Base-by-base conservation (phyloP, 2,797 vertebrate genomes). In the Amazona ochrocephala region DNA sequence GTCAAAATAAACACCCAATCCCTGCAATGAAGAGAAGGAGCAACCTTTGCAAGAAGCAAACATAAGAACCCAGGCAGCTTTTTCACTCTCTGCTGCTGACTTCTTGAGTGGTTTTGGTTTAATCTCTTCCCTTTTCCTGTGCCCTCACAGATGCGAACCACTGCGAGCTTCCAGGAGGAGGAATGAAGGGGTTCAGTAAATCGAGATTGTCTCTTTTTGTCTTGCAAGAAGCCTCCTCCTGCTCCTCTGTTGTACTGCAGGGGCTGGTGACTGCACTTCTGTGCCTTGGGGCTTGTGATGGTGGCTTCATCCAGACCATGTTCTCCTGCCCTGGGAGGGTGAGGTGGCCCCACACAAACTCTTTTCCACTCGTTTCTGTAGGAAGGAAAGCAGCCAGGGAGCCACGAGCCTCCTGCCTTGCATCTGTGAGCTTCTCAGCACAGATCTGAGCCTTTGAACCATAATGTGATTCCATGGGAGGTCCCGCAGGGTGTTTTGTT, bases 401-500 rank as follows among this genome's bases (percentile, higher is more conserved):
- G 27, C 37, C 67, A 19, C 1, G 6, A 15, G 45, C 73, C 64
- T 44, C 41, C 20, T n/a, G 44, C 42, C 62, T 41, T 26, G 23
- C 72, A 66, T 56, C 84, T 47, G 22, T 37, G 67, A 85, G 51
- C 89, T 72, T 83, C 90, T 47, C n/a, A 62, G 39, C 62, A 67
- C 73, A 61, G 61, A 34, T 32, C 64, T 1, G 8, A 56, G 30
- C 26, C 56, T 42, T 54, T 58, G 54, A 41, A 53, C 30, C 34
- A 60, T 58, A 39, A 22, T 20, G 7, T n/a, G 60, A 32, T 41
- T 51, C 77, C 48, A 53, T 5, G 10, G 39, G 61, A 82, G 47
- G 89, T 71, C 72, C 77, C 84, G 87, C 68, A 14, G 82, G 80
- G 89, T 58, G 65, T 87, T 83, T 95, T 92, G 90, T 96, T 93